Evolutionary conservation across 2,888 invertebrate genomes (phyloP).

Genomic region (Syritta pipiens): DNA sequence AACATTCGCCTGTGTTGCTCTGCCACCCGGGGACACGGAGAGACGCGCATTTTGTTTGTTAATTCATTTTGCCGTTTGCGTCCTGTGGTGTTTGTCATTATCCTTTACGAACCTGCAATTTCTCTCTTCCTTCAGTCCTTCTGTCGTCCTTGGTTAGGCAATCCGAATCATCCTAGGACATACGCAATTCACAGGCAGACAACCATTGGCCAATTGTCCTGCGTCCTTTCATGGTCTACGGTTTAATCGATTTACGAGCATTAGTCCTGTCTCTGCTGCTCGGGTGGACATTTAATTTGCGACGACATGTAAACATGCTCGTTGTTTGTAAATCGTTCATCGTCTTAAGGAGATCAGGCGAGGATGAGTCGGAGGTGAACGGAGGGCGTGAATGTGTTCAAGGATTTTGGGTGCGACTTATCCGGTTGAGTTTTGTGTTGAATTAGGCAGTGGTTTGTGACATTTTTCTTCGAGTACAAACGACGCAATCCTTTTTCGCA

Average conservation of each 20-base stretch:
- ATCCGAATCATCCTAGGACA: conserved; percentile 6
- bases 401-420: conserved; percentile 27
- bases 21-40: conserved; percentile 41
- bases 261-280: neutral
- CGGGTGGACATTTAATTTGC: conserved; percentile 26
- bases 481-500: neutral
- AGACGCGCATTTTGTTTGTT: conserved; percentile 29
- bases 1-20: conserved; percentile 40
- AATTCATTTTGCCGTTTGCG: conserved; percentile 14
- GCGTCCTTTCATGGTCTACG: conserved; percentile 49
- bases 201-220: conserved; percentile 33
- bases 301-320: conserved; percentile 26
- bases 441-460: neutral
- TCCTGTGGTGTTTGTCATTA: conserved; percentile 59
- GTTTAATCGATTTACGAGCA: conserved; percentile 52
- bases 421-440: conserved; percentile 33
- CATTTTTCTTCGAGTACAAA: neutral
- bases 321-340: conserved; percentile 49
- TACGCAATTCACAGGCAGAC: neutral
- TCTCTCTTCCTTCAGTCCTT: conserved; percentile 27
- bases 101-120: conserved; percentile 18
- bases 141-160: conserved; percentile 62
- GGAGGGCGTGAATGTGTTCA: neutral
- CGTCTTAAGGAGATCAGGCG: conserved; percentile 42
- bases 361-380: neutral